Percentiles rank a stretch among this genome's conserved stretches.
These are phyloP conservation scores for Venturia canescens DNA, from an alignment of 1,140 invertebrate species.

Conservation along the genomic window DNA sequence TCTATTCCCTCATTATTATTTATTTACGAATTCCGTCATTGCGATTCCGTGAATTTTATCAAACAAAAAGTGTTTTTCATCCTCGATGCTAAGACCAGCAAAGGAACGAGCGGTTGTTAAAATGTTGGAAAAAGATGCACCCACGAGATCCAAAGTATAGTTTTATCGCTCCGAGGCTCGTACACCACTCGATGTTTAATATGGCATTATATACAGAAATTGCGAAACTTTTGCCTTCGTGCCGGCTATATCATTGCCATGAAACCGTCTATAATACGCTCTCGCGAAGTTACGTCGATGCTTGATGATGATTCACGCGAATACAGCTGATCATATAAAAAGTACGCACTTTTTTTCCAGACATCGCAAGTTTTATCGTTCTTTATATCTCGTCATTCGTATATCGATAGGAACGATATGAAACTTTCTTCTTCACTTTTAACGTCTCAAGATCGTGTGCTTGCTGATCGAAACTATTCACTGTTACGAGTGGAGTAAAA, in stretches of 20 bases:
- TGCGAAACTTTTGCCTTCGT: not conserved
- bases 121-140: constrained; percentile 3
- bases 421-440: too few species aligned
- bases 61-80: not conserved
- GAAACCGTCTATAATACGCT: not conserved
- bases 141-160: constrained; percentile 4
- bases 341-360: constrained; percentile 2
- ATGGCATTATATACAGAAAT: not conserved
- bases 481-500: too few species aligned
- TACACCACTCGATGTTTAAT: not conserved
- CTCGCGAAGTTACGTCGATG: not conserved
- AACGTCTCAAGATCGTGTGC: too few species aligned
- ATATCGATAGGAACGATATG: not conserved
- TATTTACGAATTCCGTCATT: too few species aligned
- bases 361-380: not conserved
- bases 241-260: not conserved
- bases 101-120: not conserved
- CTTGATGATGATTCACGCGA: not conserved
- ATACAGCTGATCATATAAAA: constrained; percentile 36
- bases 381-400: not conserved
- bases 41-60: not conserved
- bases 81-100: not conserved
- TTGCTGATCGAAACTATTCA: too few species aligned
- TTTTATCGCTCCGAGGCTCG: not conserved
- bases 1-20: too few species aligned